Conservation (phyloP, 2,888 invertebrate species). For the Stenoptilia bipunctidactyla region DNA sequence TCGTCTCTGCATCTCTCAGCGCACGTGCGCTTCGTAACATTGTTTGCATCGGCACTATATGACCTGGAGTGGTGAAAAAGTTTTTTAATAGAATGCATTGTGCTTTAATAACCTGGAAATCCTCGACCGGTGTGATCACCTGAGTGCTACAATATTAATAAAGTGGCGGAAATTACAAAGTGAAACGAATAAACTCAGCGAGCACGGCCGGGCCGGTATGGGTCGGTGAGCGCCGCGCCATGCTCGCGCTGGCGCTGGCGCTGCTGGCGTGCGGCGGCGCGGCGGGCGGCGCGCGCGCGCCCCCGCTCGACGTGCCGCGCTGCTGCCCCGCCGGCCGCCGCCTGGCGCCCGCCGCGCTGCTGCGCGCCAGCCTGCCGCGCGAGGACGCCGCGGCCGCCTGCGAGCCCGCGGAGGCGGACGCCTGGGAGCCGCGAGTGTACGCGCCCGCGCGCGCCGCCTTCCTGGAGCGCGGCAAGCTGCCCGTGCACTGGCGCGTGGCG, state of each 20-base stretch:
- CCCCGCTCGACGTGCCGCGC: constrained; percentile 35
- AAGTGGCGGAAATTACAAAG: constrained; percentile 10
- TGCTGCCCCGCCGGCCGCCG: constrained; percentile 28
- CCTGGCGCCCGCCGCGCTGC: constrained; percentile 27
- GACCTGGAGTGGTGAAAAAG: too few relatives aligned
- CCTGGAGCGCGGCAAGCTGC: constrained; percentile 46
- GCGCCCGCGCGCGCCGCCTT: constrained; percentile 53
- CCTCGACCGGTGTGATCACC: constrained; percentile 3
- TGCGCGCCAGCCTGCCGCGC: constrained; percentile 23
- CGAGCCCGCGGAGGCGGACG: constrained; percentile 36
- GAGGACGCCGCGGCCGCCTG: constrained; percentile 62
- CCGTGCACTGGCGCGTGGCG: constrained; percentile 57
- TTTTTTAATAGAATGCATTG: too few relatives aligned
- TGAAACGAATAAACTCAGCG: constrained; percentile 13
- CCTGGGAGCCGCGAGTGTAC: constrained; percentile 73
- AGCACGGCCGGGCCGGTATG: constrained; percentile 15
- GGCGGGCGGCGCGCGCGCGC: constrained; percentile 28
- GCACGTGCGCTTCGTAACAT: too few relatives aligned
- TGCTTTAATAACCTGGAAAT: background rate
- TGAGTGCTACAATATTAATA: constrained; percentile 5
- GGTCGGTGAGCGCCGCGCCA: constrained; percentile 24
- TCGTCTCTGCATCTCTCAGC: too few relatives aligned
- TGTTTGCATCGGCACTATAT: too few relatives aligned
- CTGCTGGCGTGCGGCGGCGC: constrained; percentile 19
- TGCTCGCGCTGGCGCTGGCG: constrained; percentile 18